phyloP scores from a whole-genome alignment of 64 coral and sea anemone species.

The Stichodactyla helianthus region DNA sequence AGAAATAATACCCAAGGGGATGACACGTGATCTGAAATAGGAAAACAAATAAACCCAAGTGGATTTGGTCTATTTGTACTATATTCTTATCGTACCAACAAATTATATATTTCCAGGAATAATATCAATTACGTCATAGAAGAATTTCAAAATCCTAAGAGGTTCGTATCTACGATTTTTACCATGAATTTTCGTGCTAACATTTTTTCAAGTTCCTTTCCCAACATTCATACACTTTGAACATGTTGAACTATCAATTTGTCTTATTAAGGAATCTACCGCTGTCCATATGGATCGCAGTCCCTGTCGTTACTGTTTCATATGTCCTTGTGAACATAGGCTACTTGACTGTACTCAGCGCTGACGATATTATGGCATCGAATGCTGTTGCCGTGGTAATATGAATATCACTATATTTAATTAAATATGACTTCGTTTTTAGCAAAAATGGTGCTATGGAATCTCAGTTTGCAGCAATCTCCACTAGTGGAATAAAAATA shows the following conservation, averaged over 20 bases:
- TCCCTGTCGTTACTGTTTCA: conserved; percentile 31
- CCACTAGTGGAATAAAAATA: too few relatives aligned
- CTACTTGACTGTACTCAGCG: conserved; percentile 33
- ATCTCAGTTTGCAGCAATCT: too few relatives aligned
- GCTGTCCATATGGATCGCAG: conserved; percentile 30
- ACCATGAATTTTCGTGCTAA: background rate
- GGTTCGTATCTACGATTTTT: background rate
- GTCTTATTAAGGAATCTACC: conserved; percentile 37
- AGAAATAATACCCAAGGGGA: too few relatives aligned
- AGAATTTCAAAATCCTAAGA: conserved; percentile 52
- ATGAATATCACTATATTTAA: too few relatives aligned
- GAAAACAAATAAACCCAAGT: too few relatives aligned
- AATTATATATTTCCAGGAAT: conserved; percentile 30
- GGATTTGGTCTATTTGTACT: too few relatives aligned
- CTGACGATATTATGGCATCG: conserved; percentile 15
- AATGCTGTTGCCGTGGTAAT: conserved; percentile 50
- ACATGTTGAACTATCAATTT: background rate
- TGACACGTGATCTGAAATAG: too few relatives aligned
- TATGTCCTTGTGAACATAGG: conserved; percentile 49
- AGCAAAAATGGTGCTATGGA: too few relatives aligned
- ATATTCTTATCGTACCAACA: background rate
- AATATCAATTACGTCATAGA: conserved; percentile 53
- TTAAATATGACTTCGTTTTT: too few relatives aligned
- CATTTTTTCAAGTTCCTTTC: background rate
- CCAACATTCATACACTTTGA: background rate